Evolutionary conservation across 2,113 vertebrate species (phyloP).

Genomic region (Phyllopteryx taeniolatus): DNA sequence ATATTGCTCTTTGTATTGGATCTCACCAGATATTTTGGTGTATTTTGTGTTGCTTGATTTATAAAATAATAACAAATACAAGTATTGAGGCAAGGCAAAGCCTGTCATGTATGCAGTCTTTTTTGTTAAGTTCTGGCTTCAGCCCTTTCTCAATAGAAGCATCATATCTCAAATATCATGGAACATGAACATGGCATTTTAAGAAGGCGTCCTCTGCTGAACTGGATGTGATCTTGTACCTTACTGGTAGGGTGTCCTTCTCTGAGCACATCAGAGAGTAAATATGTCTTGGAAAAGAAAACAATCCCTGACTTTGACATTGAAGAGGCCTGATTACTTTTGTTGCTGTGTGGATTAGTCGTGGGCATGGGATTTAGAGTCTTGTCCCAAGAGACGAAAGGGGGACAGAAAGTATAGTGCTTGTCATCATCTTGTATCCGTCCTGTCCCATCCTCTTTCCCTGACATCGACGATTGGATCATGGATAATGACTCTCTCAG

Average conservation of each 20-base stretch:
- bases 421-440: slow-evolving; percentile 61
- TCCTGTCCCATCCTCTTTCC: slow-evolving; percentile 41
- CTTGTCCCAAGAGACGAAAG: slow-evolving; percentile 33
- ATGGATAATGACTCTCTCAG: slow-evolving; percentile 63
- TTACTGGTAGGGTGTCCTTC: slow-evolving; percentile 43
- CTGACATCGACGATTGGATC: slow-evolving; percentile 54
- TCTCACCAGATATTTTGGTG: not conserved
- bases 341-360: slow-evolving; percentile 45
- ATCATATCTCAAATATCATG: slow-evolving; percentile 46
- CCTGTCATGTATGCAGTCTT: not conserved
- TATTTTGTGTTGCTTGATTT: not conserved
- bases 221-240: slow-evolving; percentile 43
- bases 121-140: slow-evolving; percentile 6
- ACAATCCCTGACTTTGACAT: slow-evolving; percentile 48
- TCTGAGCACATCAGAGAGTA: slow-evolving; percentile 50
- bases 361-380: slow-evolving; percentile 31
- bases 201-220: slow-evolving; percentile 30
- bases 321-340: slow-evolving; percentile 60
- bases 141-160: slow-evolving; percentile 39
- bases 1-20: not conserved
- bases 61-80: not conserved
- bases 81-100: slow-evolving; percentile 1
- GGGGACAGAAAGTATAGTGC: slow-evolving; percentile 46
- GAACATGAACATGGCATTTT: slow-evolving; percentile 32
- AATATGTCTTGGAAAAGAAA: slow-evolving; percentile 53